Conservation (phyloP, 1,140 invertebrate genomes). For the Euglossa dilemma region DNA sequence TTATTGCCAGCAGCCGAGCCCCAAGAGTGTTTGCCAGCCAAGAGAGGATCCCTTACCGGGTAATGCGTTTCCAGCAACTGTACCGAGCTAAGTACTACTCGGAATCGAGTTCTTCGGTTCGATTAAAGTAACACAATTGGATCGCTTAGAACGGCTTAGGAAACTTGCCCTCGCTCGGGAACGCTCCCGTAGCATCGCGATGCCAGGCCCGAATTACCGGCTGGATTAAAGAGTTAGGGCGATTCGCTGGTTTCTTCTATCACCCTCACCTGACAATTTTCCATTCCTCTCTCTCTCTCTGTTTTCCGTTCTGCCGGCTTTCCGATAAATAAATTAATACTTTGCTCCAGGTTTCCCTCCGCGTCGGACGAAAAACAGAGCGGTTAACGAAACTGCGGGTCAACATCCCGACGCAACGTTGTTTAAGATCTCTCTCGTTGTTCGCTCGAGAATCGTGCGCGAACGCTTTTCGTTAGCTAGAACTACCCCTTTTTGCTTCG, state of each 20-base stretch:
- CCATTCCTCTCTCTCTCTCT: not conserved
- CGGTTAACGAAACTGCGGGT: not conserved
- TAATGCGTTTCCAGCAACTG: constrained; percentile 12
- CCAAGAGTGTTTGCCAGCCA: constrained; percentile 2
- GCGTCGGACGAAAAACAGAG: too few relatives aligned
- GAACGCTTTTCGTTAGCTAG: not conserved
- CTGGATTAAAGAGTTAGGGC: not conserved
- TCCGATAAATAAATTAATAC: not conserved
- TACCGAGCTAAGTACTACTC: not conserved
- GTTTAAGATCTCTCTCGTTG: not conserved
- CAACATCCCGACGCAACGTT: not conserved
- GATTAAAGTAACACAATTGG: constrained; percentile 27
- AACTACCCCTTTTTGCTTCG: constrained; percentile 13
- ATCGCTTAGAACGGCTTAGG: constrained; percentile 15
- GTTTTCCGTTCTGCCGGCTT: not conserved
- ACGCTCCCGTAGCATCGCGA: not conserved
- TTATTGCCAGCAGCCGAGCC: constrained; percentile 9
- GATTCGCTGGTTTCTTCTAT: not conserved
- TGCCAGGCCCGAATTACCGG: not conserved
- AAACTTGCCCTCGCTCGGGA: not conserved
- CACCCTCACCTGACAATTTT: not conserved
- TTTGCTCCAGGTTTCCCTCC: too few relatives aligned
- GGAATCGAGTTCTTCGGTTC: constrained; percentile 31
- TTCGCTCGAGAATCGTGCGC: not conserved
- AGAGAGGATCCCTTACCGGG: constrained; percentile 6